These are phyloP conservation scores for Oryzias woworae DNA, from an alignment of 2,113 vertebrate species.

Conservation along the genomic window DNA sequence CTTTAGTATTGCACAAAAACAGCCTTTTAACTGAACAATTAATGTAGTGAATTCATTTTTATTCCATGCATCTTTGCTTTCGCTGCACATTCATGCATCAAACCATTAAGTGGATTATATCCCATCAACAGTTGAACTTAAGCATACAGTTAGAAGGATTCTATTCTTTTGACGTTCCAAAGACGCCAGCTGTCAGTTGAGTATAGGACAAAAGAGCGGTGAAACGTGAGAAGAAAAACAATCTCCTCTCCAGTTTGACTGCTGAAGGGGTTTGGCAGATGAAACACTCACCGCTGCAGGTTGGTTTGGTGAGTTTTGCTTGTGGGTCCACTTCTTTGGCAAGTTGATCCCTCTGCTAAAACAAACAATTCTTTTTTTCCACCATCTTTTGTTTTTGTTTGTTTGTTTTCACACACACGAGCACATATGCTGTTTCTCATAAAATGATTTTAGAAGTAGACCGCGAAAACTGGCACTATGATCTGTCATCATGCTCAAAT, in stretches of 20 bases:
- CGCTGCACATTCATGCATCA: no score
- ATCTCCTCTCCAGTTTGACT: conserved; percentile 26
- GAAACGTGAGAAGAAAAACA: conserved; percentile 16
- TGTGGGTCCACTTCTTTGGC: conserved; percentile 43
- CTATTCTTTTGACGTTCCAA: no score
- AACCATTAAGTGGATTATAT: no score
- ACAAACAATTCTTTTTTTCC: conserved; percentile 51
- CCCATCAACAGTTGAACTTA: no score
- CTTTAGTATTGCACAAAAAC: no score
- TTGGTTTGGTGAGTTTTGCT: conserved; percentile 60
- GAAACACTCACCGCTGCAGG: conserved; percentile 32
- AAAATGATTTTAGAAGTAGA: conserved; percentile 35
- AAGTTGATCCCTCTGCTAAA: conserved; percentile 51
- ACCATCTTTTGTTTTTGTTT: neutral
- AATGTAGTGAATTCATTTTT: no score
- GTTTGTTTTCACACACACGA: conserved; percentile 8
- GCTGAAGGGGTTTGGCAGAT: conserved; percentile 37
- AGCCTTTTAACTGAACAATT: no score
- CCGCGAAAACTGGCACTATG: conserved; percentile 17
- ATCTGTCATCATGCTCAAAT: conserved; percentile 47
- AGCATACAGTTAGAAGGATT: no score
- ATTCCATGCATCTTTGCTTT: no score
- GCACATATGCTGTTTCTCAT: conserved; percentile 34
- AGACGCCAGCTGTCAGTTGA: no score
- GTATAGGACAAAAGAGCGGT: conserved; percentile 11